Percentiles rank a stretch among this genome's conserved stretches.
Conservation (phyloP, 2,113 vertebrate genomes). For the Gavialis gangeticus region DNA sequence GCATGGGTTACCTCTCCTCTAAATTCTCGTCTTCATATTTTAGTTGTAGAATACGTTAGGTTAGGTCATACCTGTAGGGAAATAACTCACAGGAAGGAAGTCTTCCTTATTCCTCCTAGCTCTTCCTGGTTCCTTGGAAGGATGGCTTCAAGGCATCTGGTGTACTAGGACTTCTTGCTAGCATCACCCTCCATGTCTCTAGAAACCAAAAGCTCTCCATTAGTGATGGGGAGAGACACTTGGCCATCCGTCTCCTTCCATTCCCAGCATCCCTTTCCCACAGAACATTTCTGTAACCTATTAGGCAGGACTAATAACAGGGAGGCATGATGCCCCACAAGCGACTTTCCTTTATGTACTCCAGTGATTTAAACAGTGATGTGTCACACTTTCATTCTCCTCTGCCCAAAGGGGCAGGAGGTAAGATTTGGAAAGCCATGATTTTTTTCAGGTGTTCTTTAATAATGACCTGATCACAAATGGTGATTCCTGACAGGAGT, state of each 20-base stretch:
- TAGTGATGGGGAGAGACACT: not conserved
- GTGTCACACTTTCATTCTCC: not conserved
- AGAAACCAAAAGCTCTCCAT: not conserved
- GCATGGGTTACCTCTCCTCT: not conserved
- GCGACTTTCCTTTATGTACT: not conserved
- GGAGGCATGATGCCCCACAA: not conserved
- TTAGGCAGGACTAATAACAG: not conserved
- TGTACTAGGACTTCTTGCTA: not conserved
- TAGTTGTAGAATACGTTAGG: not conserved
- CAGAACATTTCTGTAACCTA: not conserved
- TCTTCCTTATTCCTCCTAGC: too few species aligned
- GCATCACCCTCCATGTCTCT: not conserved
- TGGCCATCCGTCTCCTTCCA: not conserved
- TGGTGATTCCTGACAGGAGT: not conserved
- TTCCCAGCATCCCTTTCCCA: not conserved
- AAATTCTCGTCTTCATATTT: not conserved
- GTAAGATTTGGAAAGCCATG: not conserved
- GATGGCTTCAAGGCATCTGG: not conserved
- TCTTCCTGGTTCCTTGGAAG: not conserved
- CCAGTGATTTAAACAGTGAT: not conserved
- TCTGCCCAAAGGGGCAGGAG: not conserved
- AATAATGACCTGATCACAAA: not conserved
- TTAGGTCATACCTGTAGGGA: not conserved
- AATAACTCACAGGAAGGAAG: not conserved
- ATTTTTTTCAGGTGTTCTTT: not conserved